Percentiles rank a stretch among this genome's conserved stretches.
These are phyloP conservation scores for Simalia tracyae DNA, from an alignment of 2,797 vertebrate species.

Conservation along the genomic window DNA sequence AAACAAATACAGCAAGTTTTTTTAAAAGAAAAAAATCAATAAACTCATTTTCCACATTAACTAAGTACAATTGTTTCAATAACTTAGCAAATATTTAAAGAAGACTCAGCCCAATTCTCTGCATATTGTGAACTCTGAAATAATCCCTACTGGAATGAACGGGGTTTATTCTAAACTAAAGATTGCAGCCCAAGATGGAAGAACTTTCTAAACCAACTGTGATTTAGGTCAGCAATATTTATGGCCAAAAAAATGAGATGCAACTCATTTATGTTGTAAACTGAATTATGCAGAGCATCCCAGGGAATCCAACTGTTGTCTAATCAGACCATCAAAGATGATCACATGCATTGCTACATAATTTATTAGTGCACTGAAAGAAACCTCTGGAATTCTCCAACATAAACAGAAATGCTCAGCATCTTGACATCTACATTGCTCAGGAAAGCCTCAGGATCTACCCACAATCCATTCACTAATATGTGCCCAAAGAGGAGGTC, in stretches of 20 bases:
- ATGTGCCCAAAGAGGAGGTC: slow-evolving; percentile 32
- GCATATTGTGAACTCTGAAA: not conserved
- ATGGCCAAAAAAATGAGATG: not conserved
- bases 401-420: slow-evolving; percentile 15
- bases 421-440: slow-evolving; percentile 18
- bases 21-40: not conserved
- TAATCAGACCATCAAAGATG: not conserved
- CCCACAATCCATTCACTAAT: slow-evolving; percentile 2
- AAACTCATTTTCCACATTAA: not conserved
- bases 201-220: not conserved
- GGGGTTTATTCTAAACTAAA: not conserved
- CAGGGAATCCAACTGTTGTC: not conserved
- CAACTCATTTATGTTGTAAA: not conserved
- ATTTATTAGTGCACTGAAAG: slow-evolving; percentile 4
- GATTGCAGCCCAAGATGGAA: not conserved
- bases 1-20: not conserved
- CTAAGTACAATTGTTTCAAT: not conserved
- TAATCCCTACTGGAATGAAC: not conserved
- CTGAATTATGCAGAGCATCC: not conserved
- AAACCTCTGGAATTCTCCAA: slow-evolving; percentile 35
- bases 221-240: not conserved
- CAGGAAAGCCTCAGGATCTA: no score
- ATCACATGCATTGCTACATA: not conserved
- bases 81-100: not conserved
- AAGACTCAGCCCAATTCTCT: not conserved